These are phyloP conservation scores for Ivindomyrus marchei DNA, from an alignment of 2,113 vertebrate species.

Conservation along the genomic window DNA sequence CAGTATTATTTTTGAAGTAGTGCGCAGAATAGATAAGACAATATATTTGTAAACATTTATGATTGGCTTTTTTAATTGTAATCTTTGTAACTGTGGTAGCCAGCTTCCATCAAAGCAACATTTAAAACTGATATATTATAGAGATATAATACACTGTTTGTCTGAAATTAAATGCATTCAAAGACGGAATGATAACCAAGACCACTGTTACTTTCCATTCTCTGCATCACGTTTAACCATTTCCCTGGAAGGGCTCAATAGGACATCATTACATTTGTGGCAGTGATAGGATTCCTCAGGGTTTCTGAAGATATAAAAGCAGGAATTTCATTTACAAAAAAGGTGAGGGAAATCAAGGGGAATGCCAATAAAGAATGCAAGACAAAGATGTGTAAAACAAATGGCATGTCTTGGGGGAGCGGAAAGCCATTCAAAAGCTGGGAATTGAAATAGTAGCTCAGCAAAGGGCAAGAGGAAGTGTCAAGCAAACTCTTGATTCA, in stretches of 20 bases:
- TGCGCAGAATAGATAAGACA: slow-evolving; percentile 58
- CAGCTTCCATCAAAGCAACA: slow-evolving; percentile 58
- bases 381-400: slow-evolving; percentile 28
- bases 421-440: slow-evolving; percentile 29
- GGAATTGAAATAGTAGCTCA: slow-evolving; percentile 46
- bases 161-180: slow-evolving; percentile 42
- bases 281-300: slow-evolving; percentile 26
- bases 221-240: slow-evolving; percentile 40
- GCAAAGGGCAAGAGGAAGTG: slow-evolving; percentile 13
- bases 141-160: slow-evolving; percentile 19
- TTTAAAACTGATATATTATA: slow-evolving; percentile 44
- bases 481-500: not conserved
- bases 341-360: not conserved
- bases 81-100: slow-evolving; percentile 52
- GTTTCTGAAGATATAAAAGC: slow-evolving; percentile 20
- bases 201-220: slow-evolving; percentile 41
- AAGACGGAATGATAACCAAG: slow-evolving; percentile 35
- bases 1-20: slow-evolving; percentile 38
- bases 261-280: slow-evolving; percentile 41
- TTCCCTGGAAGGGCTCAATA: slow-evolving; percentile 37
- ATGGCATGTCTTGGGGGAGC: slow-evolving; percentile 43
- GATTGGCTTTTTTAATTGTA: slow-evolving; percentile 62
- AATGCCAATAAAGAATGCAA: not conserved
- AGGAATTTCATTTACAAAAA: slow-evolving; percentile 40
- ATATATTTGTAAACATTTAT: slow-evolving; percentile 63